Percentiles rank a stretch among this genome's conserved stretches.
Conservation (phyloP, 1,140 invertebrate genomes). For the Zaprionus tsacasi region DNA sequence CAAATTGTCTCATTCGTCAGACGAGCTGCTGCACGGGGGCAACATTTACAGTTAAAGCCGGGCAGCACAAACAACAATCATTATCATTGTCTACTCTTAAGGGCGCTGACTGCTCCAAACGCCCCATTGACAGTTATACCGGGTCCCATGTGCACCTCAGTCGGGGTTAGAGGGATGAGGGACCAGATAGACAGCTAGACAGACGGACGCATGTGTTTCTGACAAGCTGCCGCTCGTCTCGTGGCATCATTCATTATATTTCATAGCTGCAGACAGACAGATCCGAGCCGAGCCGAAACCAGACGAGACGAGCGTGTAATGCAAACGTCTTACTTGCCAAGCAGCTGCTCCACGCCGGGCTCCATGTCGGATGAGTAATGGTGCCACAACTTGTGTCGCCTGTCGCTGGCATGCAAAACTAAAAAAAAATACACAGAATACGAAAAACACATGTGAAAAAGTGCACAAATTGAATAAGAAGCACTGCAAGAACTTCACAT, state of each 20-base stretch:
- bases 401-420: conserved; percentile 35
- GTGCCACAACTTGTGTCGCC: conserved; percentile 19
- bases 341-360: background rate
- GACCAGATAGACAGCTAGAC: conserved; percentile 1
- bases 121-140: conserved; percentile 45
- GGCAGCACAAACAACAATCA: conserved; percentile 59
- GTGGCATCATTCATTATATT: conserved; percentile 80
- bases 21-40: background rate
- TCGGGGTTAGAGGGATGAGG: background rate
- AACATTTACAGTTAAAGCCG: conserved; percentile 43
- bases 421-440: background rate
- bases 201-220: conserved; percentile 68
- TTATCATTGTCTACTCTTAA: conserved; percentile 75
- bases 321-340: conserved; percentile 59
- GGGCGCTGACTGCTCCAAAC: conserved; percentile 35
- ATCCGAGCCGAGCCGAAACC: too few relatives aligned
- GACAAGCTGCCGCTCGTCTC: conserved; percentile 69
- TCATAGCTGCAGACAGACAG: conserved; percentile 54
- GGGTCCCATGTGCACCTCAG: conserved; percentile 20
- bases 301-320: conserved; percentile 16
- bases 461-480: background rate
- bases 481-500: background rate
- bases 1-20: conserved; percentile 79
- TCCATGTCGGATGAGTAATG: conserved; percentile 54
- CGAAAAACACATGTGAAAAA: conserved; percentile 16